phyloP scores from a whole-genome alignment of 2,888 invertebrate genomes.

The Micropterix aruncella region DNA sequence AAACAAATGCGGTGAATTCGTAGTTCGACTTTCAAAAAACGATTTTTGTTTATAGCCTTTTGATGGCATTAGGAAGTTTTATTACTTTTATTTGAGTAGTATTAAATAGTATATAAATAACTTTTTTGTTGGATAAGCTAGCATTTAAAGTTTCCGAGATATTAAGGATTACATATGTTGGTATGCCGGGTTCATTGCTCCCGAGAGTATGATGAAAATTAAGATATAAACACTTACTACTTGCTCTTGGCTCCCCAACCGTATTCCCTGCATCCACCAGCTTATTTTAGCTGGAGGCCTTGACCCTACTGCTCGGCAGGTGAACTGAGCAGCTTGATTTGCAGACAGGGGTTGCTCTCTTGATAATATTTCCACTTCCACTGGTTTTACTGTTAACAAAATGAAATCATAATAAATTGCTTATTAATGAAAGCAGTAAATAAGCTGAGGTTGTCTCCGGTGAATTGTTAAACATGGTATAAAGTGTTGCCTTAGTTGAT shows the following conservation, averaged over 20 bases:
- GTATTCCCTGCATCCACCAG: slow-evolving; percentile 71
- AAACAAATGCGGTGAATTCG: too few species aligned
- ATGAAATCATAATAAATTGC: too few species aligned
- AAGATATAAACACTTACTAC: slow-evolving; percentile 29
- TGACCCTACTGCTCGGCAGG: slow-evolving; percentile 73
- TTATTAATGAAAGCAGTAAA: too few species aligned
- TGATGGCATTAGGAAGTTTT: too few species aligned
- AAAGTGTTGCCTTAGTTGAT: too few species aligned
- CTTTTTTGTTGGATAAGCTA: too few species aligned
- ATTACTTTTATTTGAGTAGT: too few species aligned
- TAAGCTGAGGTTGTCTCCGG: too few species aligned
- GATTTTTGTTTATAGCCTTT: too few species aligned
- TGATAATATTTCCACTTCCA: slow-evolving; percentile 63
- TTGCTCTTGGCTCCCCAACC: slow-evolving; percentile 34
- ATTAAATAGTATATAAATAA: too few species aligned
- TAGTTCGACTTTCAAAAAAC: too few species aligned
- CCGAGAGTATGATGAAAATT: not conserved
- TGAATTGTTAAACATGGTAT: too few species aligned
- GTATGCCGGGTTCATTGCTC: not conserved
- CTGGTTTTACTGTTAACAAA: slow-evolving; percentile 64
- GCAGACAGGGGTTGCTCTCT: slow-evolving; percentile 76
- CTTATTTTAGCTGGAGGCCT: slow-evolving; percentile 72
- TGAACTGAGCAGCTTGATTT: slow-evolving; percentile 66
- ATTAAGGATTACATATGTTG: not conserved
- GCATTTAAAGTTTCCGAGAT: not conserved